Evolutionary conservation across 2,113 vertebrate genomes (phyloP).

Genomic region (Lates calcarifer): DNA sequence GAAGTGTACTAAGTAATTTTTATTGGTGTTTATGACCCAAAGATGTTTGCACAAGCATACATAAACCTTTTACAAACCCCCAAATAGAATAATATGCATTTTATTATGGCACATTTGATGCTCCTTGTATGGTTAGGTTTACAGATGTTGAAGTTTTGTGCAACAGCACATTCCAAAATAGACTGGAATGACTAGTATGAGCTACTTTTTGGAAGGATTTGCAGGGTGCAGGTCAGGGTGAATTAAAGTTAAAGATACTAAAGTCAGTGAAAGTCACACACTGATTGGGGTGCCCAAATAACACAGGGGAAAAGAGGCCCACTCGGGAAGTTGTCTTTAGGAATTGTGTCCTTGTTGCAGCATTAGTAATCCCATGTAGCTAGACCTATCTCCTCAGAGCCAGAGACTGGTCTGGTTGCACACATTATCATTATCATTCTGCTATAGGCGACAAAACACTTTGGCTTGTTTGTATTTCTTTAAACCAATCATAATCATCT

Average conservation of each 20-base stretch:
- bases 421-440: too few relatives aligned
- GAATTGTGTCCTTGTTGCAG: neutral
- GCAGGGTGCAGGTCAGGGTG: neutral
- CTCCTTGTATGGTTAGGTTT: neutral
- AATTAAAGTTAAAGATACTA: conserved; percentile 1
- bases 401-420: too few relatives aligned
- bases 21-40: neutral
- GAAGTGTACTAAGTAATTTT: neutral
- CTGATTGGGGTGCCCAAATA: neutral
- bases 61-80: neutral
- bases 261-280: conserved; percentile 8
- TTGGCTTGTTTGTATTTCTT: too few relatives aligned
- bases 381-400: too few relatives aligned
- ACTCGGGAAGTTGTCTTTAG: conserved; percentile 21
- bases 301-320: neutral
- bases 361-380: too few relatives aligned
- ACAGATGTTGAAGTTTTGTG: neutral
- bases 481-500: too few relatives aligned
- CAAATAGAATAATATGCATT: neutral
- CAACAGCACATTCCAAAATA: neutral
- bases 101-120: neutral
- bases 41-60: neutral
- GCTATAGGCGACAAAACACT: too few relatives aligned
- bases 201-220: neutral
- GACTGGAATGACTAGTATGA: neutral